Conservation (phyloP, 2,888 invertebrate species). For the Eristalis pertinax region DNA sequence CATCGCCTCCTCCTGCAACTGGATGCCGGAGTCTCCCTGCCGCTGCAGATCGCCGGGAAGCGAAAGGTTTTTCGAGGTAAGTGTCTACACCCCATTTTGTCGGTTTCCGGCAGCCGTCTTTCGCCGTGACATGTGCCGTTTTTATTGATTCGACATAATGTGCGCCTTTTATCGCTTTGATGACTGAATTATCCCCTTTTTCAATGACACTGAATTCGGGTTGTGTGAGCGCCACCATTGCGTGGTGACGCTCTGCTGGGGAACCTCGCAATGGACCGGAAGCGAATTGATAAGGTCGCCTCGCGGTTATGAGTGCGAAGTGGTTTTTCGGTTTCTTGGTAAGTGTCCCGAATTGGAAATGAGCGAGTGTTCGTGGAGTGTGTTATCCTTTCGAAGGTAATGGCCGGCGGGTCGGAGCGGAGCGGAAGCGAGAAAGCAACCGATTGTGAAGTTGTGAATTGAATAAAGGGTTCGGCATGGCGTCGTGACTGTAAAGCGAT, state of each 20-base stretch:
- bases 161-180: background rate
- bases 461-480: background rate
- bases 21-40: constrained; percentile 89
- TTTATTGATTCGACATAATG: background rate
- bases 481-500: background rate
- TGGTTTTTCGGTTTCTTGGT: background rate
- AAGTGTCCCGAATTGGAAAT: constrained; percentile 14
- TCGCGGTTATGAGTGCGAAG: constrained; percentile 29
- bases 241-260: constrained; percentile 11
- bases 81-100: constrained; percentile 75
- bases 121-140: background rate
- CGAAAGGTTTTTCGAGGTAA: constrained; percentile 89
- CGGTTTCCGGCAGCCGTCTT: background rate
- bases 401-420: constrained; percentile 20
- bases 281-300: constrained; percentile 20
- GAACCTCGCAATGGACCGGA: constrained; percentile 36
- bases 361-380: constrained; percentile 11
- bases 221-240: background rate
- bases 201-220: background rate
- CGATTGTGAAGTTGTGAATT: background rate
- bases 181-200: background rate
- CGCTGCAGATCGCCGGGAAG: constrained; percentile 88
- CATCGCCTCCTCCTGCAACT: constrained; percentile 89
- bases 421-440: background rate
- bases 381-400: background rate